Conservation (phyloP, 2,888 invertebrate genomes). For the Athetis lepigone region DNA sequence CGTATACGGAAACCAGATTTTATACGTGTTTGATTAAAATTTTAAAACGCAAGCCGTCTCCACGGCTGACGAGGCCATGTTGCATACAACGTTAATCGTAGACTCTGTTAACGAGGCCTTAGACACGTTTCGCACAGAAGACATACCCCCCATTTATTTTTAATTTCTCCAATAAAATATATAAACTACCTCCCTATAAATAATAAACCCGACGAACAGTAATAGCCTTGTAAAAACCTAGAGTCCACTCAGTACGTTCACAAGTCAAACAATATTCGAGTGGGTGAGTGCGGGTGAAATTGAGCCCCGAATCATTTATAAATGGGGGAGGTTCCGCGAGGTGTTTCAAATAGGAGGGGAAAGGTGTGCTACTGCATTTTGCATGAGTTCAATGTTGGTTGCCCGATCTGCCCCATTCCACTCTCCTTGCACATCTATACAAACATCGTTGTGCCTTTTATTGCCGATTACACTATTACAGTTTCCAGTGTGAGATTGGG, state of each 20-base stretch:
- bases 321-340: slow-evolving; percentile 75
- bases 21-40: too few relatives aligned
- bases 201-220: slow-evolving; percentile 11
- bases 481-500: slow-evolving; percentile 15
- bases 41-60: too few relatives aligned
- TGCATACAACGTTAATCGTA: too few relatives aligned
- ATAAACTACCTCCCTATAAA: neutral
- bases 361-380: slow-evolving; percentile 84
- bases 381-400: slow-evolving; percentile 82
- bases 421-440: slow-evolving; percentile 61
- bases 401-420: slow-evolving; percentile 71
- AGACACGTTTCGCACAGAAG: neutral
- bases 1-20: too few relatives aligned
- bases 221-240: slow-evolving; percentile 44
- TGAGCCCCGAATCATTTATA: slow-evolving; percentile 88
- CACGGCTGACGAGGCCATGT: too few relatives aligned
- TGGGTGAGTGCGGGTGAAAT: slow-evolving; percentile 79
- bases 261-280: slow-evolving; percentile 84
- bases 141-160: neutral
- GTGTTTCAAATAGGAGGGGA: slow-evolving; percentile 69
- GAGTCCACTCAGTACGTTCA: slow-evolving; percentile 69
- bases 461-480: slow-evolving; percentile 48
- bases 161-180: slow-evolving; percentile 8
- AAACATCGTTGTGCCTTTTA: slow-evolving; percentile 50
- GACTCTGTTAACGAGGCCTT: neutral